Evolutionary conservation across 2,888 invertebrate species (phyloP).

Genomic region (Elysia crispata): DNA sequence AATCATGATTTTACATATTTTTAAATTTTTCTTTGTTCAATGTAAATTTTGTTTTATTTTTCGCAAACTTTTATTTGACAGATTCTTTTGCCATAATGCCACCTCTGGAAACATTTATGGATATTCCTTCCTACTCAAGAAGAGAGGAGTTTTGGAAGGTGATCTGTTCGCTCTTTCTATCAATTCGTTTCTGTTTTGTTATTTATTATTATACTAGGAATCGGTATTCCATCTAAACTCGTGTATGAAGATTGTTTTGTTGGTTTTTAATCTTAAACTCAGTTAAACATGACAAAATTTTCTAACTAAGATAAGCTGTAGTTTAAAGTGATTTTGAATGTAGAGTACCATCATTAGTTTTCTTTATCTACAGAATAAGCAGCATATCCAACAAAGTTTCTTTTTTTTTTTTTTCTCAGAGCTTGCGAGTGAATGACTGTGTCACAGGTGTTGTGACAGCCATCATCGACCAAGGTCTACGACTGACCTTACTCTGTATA

Average conservation of each 20-base stretch:
- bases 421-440: slow-evolving; percentile 75
- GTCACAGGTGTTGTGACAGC: slow-evolving; percentile 76
- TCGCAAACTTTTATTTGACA: slow-evolving; percentile 72
- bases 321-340: too few relatives aligned
- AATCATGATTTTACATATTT: not conserved
- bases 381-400: slow-evolving; percentile 1
- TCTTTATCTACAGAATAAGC: not conserved
- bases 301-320: too few relatives aligned
- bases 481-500: slow-evolving; percentile 88
- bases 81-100: slow-evolving; percentile 90
- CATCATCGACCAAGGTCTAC: slow-evolving; percentile 76
- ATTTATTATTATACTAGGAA: slow-evolving; percentile 11
- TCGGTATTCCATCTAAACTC: too few relatives aligned
- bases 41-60: not conserved
- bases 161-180: not conserved
- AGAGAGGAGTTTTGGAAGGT: not conserved
- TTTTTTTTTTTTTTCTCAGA: slow-evolving; percentile 69
- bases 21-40: not conserved
- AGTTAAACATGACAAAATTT: too few relatives aligned
- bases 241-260: not conserved
- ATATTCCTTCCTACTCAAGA: slow-evolving; percentile 72
- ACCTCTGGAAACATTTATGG: slow-evolving; percentile 90
- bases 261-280: not conserved
- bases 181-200: not conserved
- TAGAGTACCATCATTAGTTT: not conserved